Base-by-base conservation (phyloP, 1,140 invertebrate genomes). In the Centruroides sculpturatus region DNA sequence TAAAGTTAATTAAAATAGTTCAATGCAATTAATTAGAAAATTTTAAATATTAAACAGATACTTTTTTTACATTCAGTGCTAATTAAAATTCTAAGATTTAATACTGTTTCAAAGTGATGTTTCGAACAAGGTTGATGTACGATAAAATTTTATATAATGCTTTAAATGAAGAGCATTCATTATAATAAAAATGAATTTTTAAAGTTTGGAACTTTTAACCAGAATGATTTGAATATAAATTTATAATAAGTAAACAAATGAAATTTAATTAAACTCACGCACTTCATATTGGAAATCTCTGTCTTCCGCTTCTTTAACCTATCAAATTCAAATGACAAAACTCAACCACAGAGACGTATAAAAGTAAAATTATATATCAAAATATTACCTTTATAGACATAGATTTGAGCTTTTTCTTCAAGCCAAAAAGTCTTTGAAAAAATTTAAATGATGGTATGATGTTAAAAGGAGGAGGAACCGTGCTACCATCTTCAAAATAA, bases 381-480 rank as follows among this genome's bases (percentile, higher is more conserved):
- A 50, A 3, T 35, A 23, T 60, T 60, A 58, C 62, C 46, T 60
- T 64, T 8, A 60, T 0, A 34, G 62, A 57, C 9, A 49, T 10
- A 5, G 59, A 60, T 34, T 36, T n/a, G 13, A 56, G 23, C 47
- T 56, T 55, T 5, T 13, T 47, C 3, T 11, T 35, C 13, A 59
- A 64, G 7, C 6, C 23, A 5, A 61, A 47, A 0, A 53, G 48
- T 34, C 35, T 35, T 41, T 34, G 55, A 9, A 59, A 56, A 48
- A 56, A 36, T 56, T 64, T 64, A 13, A 54, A 12, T n/a, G 59
- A 59, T 6, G 89, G 88, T 23, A 92, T 80, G 60, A 94, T 81
- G 71, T 93, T 93, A 66, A 94, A 89, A 0, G 90, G 90, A 0
- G 88, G 83, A 3, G 91, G 89, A 0, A 93, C 80, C 0, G 86